These are phyloP conservation scores for Cossypha niveicapilla DNA, from an alignment of 2,797 vertebrate genomes.

Conservation along the genomic window DNA sequence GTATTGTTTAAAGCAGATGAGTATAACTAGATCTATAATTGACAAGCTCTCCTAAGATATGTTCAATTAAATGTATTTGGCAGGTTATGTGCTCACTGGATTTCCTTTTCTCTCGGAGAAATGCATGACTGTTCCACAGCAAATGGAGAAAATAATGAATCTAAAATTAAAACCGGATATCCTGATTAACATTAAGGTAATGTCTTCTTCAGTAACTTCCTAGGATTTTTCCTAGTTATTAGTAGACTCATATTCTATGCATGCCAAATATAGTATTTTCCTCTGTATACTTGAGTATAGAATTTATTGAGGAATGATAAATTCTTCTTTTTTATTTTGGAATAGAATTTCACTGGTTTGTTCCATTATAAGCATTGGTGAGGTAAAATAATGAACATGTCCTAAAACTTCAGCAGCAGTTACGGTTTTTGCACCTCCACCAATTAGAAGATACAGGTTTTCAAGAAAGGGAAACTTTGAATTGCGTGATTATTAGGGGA, in stretches of 20 bases:
- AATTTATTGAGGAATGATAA: neutral
- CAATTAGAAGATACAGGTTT: neutral
- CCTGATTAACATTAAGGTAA: slow-evolving; percentile 96
- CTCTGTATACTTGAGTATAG: neutral
- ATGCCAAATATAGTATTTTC: neutral
- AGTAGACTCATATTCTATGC: neutral
- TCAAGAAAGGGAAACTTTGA: neutral
- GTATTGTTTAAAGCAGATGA: neutral
- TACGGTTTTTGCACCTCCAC: neutral
- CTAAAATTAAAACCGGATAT: slow-evolving; percentile 86
- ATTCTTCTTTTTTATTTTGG: neutral
- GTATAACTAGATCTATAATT: neutral
- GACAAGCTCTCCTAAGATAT: neutral
- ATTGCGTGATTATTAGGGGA: neutral
- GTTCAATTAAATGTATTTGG: slow-evolving; percentile 1
- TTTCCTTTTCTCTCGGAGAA: slow-evolving; percentile 86
- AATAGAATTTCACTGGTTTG: neutral
- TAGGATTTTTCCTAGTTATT: neutral
- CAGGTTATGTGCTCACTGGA: slow-evolving; percentile 93
- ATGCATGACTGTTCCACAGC: slow-evolving; percentile 78
- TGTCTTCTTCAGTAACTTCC: neutral
- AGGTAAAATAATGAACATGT: neutral
- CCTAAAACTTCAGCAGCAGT: neutral
- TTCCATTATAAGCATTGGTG: neutral
- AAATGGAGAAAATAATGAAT: slow-evolving; percentile 85